These are phyloP conservation scores for Cephus pulcher DNA, from an alignment of 2,888 invertebrate species.

Conservation along the genomic window DNA sequence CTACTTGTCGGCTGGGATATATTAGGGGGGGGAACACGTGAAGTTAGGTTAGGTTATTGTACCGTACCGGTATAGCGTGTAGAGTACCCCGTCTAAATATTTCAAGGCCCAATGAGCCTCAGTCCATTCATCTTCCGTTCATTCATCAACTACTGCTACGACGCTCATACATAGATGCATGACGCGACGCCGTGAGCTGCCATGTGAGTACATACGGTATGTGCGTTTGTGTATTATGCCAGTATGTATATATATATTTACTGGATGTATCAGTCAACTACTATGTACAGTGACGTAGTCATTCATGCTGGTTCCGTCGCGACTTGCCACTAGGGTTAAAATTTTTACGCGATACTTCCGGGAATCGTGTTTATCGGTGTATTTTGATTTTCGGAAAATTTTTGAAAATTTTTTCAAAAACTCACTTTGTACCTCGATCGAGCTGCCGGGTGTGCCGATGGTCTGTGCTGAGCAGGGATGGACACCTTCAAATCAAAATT, in stretches of 20 bases:
- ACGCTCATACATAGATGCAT: slow-evolving; percentile 25
- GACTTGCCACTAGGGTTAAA: background rate
- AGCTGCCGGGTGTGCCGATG: background rate
- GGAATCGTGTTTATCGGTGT: background rate
- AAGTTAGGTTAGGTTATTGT: background rate
- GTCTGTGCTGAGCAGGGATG: too few relatives aligned
- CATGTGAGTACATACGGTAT: slow-evolving; percentile 1
- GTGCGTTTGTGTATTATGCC: background rate
- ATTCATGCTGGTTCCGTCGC: background rate
- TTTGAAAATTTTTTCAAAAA: background rate
- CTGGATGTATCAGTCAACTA: background rate
- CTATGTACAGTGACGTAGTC: background rate
- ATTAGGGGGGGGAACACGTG: background rate
- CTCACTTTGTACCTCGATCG: background rate
- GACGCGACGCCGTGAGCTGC: slow-evolving; percentile 18
- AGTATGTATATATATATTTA: background rate
- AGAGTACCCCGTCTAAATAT: slow-evolving; percentile 5
- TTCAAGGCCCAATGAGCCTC: slow-evolving; percentile 5
- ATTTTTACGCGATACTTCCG: background rate
- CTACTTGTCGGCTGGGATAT: background rate
- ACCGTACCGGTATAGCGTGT: background rate
- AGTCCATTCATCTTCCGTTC: slow-evolving; percentile 16
- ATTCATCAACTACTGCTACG: slow-evolving; percentile 27
- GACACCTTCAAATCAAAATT: too few relatives aligned
- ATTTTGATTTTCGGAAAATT: background rate